phyloP scores from a whole-genome alignment of 2,888 invertebrate species.

The Ametastegia equiseti region DNA sequence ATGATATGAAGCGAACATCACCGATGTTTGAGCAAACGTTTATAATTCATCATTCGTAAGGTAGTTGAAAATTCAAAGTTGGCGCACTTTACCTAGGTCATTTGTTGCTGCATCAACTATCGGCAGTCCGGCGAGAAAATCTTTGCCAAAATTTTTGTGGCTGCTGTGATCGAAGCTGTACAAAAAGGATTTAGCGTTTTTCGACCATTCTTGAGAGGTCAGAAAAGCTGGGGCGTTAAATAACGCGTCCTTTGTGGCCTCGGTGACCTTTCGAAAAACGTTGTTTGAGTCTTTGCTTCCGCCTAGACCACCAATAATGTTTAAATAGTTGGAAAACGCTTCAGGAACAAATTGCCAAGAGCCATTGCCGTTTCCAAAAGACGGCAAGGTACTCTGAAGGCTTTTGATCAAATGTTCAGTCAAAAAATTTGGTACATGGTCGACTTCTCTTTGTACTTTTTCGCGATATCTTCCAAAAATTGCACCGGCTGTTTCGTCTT shows the following conservation, averaged over 20 bases:
- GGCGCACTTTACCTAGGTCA: background rate
- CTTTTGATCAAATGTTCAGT: conserved; percentile 73
- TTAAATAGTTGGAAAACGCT: conserved; percentile 63
- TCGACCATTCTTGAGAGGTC: conserved; percentile 84
- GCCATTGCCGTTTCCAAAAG: conserved; percentile 59
- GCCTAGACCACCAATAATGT: conserved; percentile 44
- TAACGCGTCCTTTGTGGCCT: conserved; percentile 84
- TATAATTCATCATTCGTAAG: no score
- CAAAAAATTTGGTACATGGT: conserved; percentile 74
- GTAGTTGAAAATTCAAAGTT: background rate
- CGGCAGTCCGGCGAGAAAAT: conserved; percentile 83
- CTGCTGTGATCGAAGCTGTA: conserved; percentile 87
- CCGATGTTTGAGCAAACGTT: no score
- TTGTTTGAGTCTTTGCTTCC: conserved; percentile 61
- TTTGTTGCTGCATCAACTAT: conserved; percentile 77
- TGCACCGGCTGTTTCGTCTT: conserved; percentile 84
- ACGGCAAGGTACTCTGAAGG: conserved; percentile 72
- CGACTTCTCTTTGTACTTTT: conserved; percentile 73
- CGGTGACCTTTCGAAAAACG: conserved; percentile 79
- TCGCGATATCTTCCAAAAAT: conserved; percentile 77
- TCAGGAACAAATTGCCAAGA: conserved; percentile 59
- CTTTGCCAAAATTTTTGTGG: conserved; percentile 80
- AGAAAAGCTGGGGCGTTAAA: conserved; percentile 88
- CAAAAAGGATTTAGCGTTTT: conserved; percentile 81
- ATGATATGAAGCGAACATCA: background rate